A percentile compares a stretch with the other conserved stretches of the same genome.
phyloP scores from a whole-genome alignment of 2,113 vertebrate genomes.

The Taxidea taxus region DNA sequence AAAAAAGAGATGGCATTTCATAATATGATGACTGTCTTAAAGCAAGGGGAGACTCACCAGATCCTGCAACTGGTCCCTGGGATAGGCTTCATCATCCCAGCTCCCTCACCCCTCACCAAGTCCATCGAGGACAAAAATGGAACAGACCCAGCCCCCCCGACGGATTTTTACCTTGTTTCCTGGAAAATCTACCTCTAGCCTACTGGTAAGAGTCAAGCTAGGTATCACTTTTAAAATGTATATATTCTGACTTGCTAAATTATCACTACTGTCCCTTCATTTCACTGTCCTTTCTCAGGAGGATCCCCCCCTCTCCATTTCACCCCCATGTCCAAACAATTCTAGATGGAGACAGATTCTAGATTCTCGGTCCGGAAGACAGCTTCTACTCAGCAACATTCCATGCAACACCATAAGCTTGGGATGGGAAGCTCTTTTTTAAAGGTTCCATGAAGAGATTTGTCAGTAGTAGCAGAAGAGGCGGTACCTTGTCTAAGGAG shows the following conservation, averaged over 20 bases:
- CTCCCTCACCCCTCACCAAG: not conserved
- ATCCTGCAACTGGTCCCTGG: no score
- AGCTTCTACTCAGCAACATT: not conserved
- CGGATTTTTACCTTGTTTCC: not conserved
- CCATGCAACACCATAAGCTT: not conserved
- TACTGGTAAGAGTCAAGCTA: not conserved
- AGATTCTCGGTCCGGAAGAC: not conserved
- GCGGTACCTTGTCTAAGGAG: not conserved
- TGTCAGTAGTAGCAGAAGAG: not conserved
- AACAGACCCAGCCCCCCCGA: not conserved
- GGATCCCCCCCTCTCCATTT: not conserved
- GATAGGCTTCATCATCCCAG: not conserved
- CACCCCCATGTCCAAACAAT: not conserved
- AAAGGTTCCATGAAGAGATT: not conserved
- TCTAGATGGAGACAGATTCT: not conserved
- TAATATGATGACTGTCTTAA: not conserved
- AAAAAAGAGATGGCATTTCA: not conserved
- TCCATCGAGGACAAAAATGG: not conserved
- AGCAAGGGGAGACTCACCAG: slow-evolving; percentile 9
- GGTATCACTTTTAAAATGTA: not conserved
- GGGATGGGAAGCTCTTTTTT: not conserved
- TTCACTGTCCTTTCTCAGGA: not conserved
- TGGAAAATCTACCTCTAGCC: not conserved
- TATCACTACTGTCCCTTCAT: not conserved
- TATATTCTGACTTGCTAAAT: not conserved